Conservation (phyloP, 2,113 vertebrate genomes). For the Calidris pugnax region DNA sequence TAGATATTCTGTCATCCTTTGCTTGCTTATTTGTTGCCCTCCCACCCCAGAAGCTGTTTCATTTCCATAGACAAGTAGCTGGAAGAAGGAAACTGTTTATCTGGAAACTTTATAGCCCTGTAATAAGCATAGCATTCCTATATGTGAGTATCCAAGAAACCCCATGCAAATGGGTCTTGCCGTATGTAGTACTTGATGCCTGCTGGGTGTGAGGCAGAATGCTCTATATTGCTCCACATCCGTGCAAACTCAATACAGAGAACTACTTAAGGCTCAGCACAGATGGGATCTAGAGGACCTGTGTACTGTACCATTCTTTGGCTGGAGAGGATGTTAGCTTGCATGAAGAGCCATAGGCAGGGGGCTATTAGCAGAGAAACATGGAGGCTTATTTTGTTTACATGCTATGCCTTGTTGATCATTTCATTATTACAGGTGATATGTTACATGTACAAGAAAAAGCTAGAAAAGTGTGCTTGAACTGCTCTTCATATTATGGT, state of each 20-base stretch:
- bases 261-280: background rate
- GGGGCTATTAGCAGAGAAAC: background rate
- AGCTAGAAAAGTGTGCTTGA: background rate
- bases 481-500: background rate
- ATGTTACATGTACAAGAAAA: background rate
- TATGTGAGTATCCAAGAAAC: background rate
- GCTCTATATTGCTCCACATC: background rate
- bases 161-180: background rate
- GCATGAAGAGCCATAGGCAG: background rate
- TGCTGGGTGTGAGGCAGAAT: background rate
- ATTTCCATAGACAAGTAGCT: background rate
- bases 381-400: background rate
- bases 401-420: fast-evolving
- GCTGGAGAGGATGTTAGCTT: background rate
- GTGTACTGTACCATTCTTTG: background rate
- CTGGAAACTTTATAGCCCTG: background rate
- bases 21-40: background rate
- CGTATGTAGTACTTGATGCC: background rate
- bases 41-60: background rate
- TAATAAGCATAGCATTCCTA: background rate
- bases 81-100: background rate
- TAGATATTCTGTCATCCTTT: background rate
- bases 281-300: background rate
- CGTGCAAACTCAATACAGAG: background rate
- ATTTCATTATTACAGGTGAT: background rate